These are phyloP conservation scores for Pleuronectes platessa DNA, from an alignment of 2,113 vertebrate species.

Conservation along the genomic window DNA sequence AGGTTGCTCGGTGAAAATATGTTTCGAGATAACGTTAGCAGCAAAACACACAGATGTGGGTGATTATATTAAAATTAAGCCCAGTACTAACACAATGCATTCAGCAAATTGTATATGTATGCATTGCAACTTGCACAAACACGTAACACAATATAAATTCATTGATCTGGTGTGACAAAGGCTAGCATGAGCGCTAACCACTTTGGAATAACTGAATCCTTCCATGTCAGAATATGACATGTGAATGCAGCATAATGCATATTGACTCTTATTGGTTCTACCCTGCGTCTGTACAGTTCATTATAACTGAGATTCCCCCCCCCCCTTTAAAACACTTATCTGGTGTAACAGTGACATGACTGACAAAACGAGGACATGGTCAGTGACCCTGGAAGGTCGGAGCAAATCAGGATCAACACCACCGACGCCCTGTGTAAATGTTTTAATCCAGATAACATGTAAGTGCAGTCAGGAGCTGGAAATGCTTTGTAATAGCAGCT, in stretches of 20 bases:
- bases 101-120: no score
- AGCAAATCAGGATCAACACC: constrained; percentile 48
- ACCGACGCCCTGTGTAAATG: not conserved
- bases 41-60: no score
- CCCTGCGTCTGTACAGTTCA: no score
- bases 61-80: no score
- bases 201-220: no score
- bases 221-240: not conserved
- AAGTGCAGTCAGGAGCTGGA: not conserved
- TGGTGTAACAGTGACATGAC: constrained; percentile 3
- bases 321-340: not conserved
- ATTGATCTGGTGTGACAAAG: no score
- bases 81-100: no score
- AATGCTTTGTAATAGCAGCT: not conserved
- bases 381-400: constrained; percentile 50
- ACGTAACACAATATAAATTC: not conserved
- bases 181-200: not conserved
- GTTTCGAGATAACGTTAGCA: no score
- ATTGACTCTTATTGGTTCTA: not conserved
- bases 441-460: not conserved
- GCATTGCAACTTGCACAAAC: not conserved
- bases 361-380: constrained; percentile 52
- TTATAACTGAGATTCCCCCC: not conserved
- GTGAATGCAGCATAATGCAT: not conserved
- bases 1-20: no score